Base-by-base conservation (phyloP, 1,140 invertebrate species). In the Tetramorium simillimum region DNA sequence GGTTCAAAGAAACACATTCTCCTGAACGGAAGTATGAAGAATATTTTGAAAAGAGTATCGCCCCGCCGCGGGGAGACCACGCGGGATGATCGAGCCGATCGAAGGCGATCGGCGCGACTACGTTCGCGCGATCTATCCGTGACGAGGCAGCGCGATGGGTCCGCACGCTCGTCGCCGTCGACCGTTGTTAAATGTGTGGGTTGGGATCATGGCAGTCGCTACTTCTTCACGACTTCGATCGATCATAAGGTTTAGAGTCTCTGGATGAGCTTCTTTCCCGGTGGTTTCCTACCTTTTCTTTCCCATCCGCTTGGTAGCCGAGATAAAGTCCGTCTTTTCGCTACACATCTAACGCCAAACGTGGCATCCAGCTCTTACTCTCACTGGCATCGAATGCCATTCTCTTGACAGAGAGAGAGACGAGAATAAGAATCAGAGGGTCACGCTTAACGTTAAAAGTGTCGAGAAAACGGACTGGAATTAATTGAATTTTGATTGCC, bases 21-120 rank as follows among this genome's bases (percentile, higher is more conserved):
- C 91, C 75, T 95, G 75, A 91, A 94, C 93, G 87, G 90, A 92
- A 92, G 70, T 78, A 92, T 91, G 90, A 91, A 93, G 94, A 95
- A 95, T 95, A 95, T 95, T 94, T 94, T 92, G 93, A 95, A 94
- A 93, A 94, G 92, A 91, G 92, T 92, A 92, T 92, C 91, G 90
- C 75, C 91, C 91, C 82, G 72, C 86, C 90, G 88, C 65, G 87
- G 46, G 49, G 40, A 93, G 91, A 76, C 49, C 75, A 40, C 60
- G 28, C 65, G 63, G 24, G 51, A 37, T 10, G 4, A 78, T 21
- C 3, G 24, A 78, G 67, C 62, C 86, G 14, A 69, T 80, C 76
- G 76, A 78, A 18, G 16, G 16, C 24, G 28, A 70, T 56, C 46
- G 49, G 12, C 4, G n/a, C 4, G 14, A 10, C 40, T 33, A 21